A percentile compares a stretch with the other conserved stretches of the same genome.
These are phyloP conservation scores for Bursaphelenchus mucronatus DNA, from an alignment of 1,140 invertebrate species.

Conservation along the genomic window DNA sequence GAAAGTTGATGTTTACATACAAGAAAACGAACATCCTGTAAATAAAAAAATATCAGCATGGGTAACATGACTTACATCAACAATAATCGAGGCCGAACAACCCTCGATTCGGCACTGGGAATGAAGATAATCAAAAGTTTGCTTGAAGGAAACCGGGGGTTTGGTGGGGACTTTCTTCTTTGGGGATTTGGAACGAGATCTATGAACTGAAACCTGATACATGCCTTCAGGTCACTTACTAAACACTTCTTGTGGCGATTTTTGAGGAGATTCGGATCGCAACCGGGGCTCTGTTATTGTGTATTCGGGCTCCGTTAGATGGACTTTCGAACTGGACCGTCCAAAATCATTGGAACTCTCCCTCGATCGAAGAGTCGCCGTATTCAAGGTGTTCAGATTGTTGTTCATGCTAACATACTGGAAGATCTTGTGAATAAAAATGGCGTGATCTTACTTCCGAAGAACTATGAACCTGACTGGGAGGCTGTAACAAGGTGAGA, in stretches of 20 bases:
- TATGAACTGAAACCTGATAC: constrained; percentile 12
- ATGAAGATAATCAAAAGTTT: constrained; percentile 55
- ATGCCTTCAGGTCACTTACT: background rate
- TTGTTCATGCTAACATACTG: background rate
- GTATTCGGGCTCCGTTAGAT: background rate
- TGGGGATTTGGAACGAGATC: constrained; percentile 37
- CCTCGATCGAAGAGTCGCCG: background rate
- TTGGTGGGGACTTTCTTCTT: constrained; percentile 26
- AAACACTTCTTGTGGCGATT: constrained; percentile 18
- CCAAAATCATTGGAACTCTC: constrained; percentile 10
- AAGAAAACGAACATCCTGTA: constrained; percentile 54
- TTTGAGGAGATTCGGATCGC: constrained; percentile 23
- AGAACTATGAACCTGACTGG: too few relatives aligned
- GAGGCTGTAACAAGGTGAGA: too few relatives aligned
- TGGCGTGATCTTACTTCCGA: too few relatives aligned
- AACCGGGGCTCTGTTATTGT: constrained; percentile 8
- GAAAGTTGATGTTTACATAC: constrained; percentile 59
- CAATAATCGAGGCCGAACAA: constrained; percentile 54
- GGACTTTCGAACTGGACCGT: constrained; percentile 1
- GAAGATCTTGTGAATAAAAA: too few relatives aligned
- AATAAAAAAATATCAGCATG: constrained; percentile 5
- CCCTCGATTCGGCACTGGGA: constrained; percentile 56
- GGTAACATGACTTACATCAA: constrained; percentile 44
- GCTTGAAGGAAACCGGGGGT: background rate
- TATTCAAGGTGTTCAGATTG: constrained; percentile 12